phyloP scores from a whole-genome alignment of 2,888 invertebrate species.

The Carterocephalus palaemon region DNA sequence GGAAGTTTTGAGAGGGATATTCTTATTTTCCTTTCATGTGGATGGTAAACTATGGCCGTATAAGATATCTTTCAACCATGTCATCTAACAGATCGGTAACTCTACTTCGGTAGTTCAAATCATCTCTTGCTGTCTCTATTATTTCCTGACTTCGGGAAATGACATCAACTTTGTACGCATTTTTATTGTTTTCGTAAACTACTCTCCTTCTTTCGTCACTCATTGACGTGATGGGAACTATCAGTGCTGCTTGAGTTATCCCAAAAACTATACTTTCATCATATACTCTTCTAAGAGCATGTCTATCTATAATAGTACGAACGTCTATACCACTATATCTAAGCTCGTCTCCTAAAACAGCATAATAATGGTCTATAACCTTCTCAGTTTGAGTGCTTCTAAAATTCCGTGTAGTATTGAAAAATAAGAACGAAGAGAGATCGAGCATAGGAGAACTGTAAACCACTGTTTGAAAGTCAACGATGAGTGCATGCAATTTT shows the following conservation, averaged over 20 bases:
- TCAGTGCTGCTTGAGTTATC: constrained; percentile 58
- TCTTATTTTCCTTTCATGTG: too few species aligned
- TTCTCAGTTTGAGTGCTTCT: constrained; percentile 60
- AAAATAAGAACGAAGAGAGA: constrained; percentile 73
- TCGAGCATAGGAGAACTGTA: constrained; percentile 84
- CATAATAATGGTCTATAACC: constrained; percentile 78
- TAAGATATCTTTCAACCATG: constrained; percentile 66
- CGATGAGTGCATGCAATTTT: constrained; percentile 70
- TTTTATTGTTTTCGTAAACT: constrained; percentile 49
- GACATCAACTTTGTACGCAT: constrained; percentile 39
- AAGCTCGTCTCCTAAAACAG: constrained; percentile 62
- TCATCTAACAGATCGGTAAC: constrained; percentile 77
- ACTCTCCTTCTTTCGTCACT: constrained; percentile 42
- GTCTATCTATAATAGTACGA: constrained; percentile 41
- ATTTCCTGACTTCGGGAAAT: constrained; percentile 56
- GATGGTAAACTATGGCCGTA: not conserved
- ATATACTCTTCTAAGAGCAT: constrained; percentile 42
- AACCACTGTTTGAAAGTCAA: constrained; percentile 84
- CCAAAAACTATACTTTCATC: constrained; percentile 55
- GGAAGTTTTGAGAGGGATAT: too few species aligned
- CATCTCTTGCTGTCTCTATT: constrained; percentile 47
- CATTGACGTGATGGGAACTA: constrained; percentile 56
- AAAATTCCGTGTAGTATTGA: constrained; percentile 70
- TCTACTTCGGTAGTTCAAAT: constrained; percentile 53
- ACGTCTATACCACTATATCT: constrained; percentile 44